These are phyloP conservation scores for Entomyzon cyanotis DNA, from an alignment of 2,113 vertebrate genomes.

Conservation along the genomic window DNA sequence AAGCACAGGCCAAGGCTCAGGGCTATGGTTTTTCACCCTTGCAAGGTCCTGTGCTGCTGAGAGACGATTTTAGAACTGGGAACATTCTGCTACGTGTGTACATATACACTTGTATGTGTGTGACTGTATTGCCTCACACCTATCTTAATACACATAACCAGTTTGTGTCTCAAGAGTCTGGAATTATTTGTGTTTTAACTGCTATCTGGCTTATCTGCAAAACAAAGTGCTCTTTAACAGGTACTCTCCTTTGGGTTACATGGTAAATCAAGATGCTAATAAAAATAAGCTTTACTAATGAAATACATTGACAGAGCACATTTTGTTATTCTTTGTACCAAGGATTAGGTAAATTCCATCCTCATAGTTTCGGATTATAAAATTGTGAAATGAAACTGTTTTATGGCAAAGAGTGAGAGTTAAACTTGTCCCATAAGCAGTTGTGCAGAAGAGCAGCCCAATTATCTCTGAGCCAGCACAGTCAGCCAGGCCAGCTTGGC, in stretches of 20 bases:
- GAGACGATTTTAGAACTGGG: background rate
- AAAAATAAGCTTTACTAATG: background rate
- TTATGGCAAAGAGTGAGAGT: background rate
- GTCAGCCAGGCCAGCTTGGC: background rate
- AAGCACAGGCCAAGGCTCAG: background rate
- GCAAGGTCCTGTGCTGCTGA: background rate
- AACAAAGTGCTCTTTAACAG: background rate
- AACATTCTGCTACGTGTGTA: fast-evolving
- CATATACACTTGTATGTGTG: fast-evolving
- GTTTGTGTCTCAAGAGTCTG: background rate
- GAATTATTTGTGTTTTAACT: background rate
- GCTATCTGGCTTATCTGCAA: background rate
- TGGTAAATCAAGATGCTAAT: background rate
- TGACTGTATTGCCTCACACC: too few relatives aligned
- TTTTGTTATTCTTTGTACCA: background rate
- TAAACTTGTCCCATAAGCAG: background rate
- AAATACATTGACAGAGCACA: background rate
- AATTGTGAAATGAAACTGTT: background rate
- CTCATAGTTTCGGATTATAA: background rate
- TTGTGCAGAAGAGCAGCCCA: background rate
- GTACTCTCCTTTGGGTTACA: background rate
- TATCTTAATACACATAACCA: too few relatives aligned
- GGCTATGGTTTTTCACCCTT: background rate
- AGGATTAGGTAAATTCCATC: background rate
- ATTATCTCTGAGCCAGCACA: background rate